Evolutionary conservation across 2,888 invertebrate genomes (phyloP), one percentile per base, ranked within the genome.

Genomic region (Acleris literana): DNA sequence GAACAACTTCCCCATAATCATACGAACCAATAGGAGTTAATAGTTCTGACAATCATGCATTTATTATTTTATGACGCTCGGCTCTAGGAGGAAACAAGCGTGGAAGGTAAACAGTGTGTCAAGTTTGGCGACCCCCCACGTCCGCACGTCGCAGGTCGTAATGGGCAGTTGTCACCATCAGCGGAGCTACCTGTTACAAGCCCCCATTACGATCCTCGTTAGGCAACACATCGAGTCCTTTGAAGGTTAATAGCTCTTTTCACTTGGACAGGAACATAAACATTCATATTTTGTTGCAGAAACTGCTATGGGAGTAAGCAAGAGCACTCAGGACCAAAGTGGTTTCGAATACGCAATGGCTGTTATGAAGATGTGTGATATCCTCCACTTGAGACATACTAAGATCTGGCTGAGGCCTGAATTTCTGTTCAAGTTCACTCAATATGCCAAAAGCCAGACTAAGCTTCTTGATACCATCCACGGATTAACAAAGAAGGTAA

Each of bases 281-380:
- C n/a, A 57, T 52, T 59, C 49, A 49, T 55, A 65, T 63, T 69
- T 39, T 66, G 62, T 86, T 86, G 46, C 81, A 96, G 97, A 97
- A 93, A 97, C 97, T 46, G 97, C 97, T 0, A 97, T 97, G 97
- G 97, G 97, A 59, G 97, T 97, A 0, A 96, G 96, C 75, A 97
- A 96, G 83, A 94, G 93, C 71, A 96, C 97, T 0, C 97, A 97
- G 86, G 96, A 95, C 73, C 95, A 95, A 80, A 96, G 96, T 70
- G 96, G 97, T 48, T 96, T 95, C 76, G 97, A 97, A 85, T 97
- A 97, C 76, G 97, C 97, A 0, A 95, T 96, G 95, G 97, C 97
- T 70, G 97, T 97, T 5, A 97, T 97, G 97, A 96, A 97, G 81
- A 96, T 97, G 96, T 97, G 96, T 77, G 96, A 97, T 76, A 97